These are phyloP conservation scores for Actenoides lindsayi DNA, from an alignment of 2,113 vertebrate species.

Conservation along the genomic window DNA sequence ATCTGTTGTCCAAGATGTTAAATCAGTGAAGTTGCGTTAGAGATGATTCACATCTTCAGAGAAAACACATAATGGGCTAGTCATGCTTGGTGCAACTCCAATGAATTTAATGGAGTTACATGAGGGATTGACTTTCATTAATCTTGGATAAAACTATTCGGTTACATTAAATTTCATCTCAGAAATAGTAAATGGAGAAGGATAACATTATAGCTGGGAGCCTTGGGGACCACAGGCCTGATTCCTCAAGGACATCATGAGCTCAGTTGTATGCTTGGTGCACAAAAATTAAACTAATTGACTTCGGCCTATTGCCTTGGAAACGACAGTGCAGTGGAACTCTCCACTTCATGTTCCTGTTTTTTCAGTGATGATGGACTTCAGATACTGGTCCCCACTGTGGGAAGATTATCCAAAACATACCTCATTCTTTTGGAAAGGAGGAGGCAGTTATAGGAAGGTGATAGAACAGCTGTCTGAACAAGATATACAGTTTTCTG, in stretches of 20 bases:
- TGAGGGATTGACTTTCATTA: constrained; percentile 21
- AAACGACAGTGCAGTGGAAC: not conserved
- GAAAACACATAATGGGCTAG: constrained; percentile 1
- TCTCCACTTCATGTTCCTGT: not conserved
- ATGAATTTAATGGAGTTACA: not conserved
- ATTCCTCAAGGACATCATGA: not conserved
- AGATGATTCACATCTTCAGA: constrained; percentile 31
- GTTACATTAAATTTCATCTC: not conserved
- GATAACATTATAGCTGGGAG: not conserved
- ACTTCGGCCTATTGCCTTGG: not conserved
- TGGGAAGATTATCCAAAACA: not conserved
- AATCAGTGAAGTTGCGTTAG: not conserved
- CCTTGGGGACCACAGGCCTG: not conserved
- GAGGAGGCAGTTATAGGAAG: not conserved
- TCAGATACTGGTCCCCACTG: not conserved
- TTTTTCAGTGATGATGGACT: not conserved
- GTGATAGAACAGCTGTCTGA: not conserved
- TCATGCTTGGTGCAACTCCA: constrained; percentile 7
- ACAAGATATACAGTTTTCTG: not conserved
- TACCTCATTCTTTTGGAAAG: not conserved
- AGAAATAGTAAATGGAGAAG: constrained; percentile 17
- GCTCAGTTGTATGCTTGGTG: not conserved
- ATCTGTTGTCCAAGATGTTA: not conserved
- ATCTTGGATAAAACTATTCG: constrained; percentile 12
- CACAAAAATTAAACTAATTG: not conserved